Evolutionary conservation across 2,113 vertebrate genomes (phyloP).

Genomic region (Antennarius striatus): DNA sequence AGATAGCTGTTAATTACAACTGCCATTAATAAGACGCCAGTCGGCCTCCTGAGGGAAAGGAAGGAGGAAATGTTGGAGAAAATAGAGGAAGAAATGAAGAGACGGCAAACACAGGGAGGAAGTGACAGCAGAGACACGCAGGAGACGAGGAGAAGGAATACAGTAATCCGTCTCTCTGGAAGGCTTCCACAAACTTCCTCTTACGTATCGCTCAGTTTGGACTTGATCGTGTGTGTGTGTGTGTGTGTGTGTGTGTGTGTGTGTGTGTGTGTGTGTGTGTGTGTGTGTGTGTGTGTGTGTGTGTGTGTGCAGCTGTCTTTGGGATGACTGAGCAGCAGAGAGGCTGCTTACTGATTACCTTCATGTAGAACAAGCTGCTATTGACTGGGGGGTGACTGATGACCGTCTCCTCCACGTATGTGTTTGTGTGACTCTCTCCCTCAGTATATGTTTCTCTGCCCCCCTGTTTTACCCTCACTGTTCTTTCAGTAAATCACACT

Average conservation of each 20-base stretch:
- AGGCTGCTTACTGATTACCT: conserved; percentile 90
- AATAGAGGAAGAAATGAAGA: conserved; percentile 19
- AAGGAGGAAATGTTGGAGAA: conserved; percentile 32
- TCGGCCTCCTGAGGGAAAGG: conserved; percentile 73
- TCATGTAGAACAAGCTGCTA: conserved; percentile 96
- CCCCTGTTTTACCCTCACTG: background rate
- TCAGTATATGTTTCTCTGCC: conserved; percentile 10
- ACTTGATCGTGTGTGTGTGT: conserved; percentile 47
- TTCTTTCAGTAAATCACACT: conserved; percentile 13
- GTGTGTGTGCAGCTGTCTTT: conserved; percentile 77
- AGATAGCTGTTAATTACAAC: conserved; percentile 93
- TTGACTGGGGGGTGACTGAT: conserved; percentile 93
- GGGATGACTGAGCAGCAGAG: conserved; percentile 87
- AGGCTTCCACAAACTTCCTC: conserved; percentile 8
- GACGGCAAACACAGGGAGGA: background rate
- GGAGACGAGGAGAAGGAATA: conserved; percentile 19
- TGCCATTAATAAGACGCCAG: conserved; percentile 86
- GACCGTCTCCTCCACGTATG: conserved; percentile 63
- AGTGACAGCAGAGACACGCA: conserved; percentile 20
- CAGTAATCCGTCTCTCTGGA: background rate
- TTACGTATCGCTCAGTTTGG: conserved; percentile 5
- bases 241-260: conserved; percentile 71
- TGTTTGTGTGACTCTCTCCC: conserved; percentile 35
- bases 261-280: conserved; percentile 72
- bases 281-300: conserved; percentile 69